Percentiles rank a stretch among this genome's conserved stretches.
Conservation (phyloP, 2,888 invertebrate genomes). For the Byasa hedistus region DNA sequence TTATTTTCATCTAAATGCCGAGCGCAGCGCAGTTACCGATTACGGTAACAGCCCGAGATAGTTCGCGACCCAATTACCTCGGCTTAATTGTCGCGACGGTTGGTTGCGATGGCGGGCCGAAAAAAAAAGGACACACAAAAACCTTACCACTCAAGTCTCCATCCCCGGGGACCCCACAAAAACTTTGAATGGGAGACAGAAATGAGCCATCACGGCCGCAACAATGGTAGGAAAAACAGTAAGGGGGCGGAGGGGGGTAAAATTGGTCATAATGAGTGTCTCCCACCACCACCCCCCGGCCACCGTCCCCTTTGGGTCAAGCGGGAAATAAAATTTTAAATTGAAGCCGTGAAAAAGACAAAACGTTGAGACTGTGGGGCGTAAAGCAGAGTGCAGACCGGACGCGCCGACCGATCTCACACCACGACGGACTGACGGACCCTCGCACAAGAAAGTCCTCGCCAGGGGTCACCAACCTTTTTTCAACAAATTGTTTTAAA, state of each 20-base stretch:
- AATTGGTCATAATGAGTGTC: slow-evolving; percentile 78
- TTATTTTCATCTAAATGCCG: too few relatives aligned
- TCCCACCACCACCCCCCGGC: slow-evolving; percentile 51
- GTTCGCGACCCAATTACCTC: slow-evolving; percentile 25
- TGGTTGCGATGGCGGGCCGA: slow-evolving; percentile 12
- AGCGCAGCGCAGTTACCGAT: neutral
- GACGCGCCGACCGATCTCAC: neutral
- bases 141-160: slow-evolving; percentile 25
- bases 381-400: slow-evolving; percentile 38
- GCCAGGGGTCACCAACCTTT: too few relatives aligned
- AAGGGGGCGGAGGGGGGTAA: slow-evolving; percentile 55
- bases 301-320: slow-evolving; percentile 64
- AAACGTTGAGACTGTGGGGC: slow-evolving; percentile 54
- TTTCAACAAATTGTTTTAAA: too few relatives aligned
- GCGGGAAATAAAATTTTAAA: slow-evolving; percentile 74
- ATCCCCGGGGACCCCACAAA: slow-evolving; percentile 41
- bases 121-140: slow-evolving; percentile 27
- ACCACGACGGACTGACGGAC: too few relatives aligned
- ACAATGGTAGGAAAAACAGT: slow-evolving; percentile 64
- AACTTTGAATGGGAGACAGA: slow-evolving; percentile 59
- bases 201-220: slow-evolving; percentile 65
- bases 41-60: slow-evolving; percentile 5
- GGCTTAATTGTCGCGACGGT: slow-evolving; percentile 31
- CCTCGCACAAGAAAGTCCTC: too few relatives aligned
- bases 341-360: slow-evolving; percentile 73